phyloP scores from a whole-genome alignment of 2,797 vertebrate genomes.

The Peromyscus nudipes region DNA sequence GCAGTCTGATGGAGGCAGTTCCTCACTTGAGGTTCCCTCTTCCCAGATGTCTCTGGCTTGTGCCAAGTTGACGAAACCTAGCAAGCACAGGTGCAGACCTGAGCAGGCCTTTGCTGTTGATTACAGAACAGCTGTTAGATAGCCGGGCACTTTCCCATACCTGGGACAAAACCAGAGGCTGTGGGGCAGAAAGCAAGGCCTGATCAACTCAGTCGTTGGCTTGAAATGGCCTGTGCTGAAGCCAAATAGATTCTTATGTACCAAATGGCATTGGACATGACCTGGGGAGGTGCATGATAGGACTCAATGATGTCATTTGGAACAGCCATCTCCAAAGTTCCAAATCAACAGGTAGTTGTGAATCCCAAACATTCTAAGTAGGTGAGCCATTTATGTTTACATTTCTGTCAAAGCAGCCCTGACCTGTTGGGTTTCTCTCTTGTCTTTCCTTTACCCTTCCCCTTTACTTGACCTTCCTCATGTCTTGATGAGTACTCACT shows the following conservation, averaged over 20 bases:
- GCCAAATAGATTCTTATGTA: not conserved
- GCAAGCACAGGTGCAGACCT: not conserved
- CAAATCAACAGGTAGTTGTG: conserved; percentile 5
- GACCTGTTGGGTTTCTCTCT: not conserved
- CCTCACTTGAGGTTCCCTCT: not conserved
- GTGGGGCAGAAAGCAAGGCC: not conserved
- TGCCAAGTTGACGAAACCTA: not conserved
- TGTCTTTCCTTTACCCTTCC: not conserved
- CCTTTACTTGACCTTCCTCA: not conserved
- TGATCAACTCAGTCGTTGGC: not conserved
- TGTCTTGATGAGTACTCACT: not conserved
- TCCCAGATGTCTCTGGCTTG: not conserved
- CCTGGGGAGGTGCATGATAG: not conserved
- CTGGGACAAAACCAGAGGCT: not conserved
- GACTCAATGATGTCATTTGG: not conserved
- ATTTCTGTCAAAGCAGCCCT: not conserved
- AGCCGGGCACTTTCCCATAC: not conserved
- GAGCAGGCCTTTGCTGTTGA: not conserved
- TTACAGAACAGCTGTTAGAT: not conserved
- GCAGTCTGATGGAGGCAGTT: not conserved
- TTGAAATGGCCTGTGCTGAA: not conserved
- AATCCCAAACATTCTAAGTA: not conserved
- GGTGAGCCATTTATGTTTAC: not conserved
- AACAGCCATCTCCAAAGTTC: not conserved
- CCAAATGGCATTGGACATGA: not conserved